These are phyloP conservation scores for Eleutherodactylus coqui DNA, from an alignment of 2,797 vertebrate genomes.

Conservation along the genomic window DNA sequence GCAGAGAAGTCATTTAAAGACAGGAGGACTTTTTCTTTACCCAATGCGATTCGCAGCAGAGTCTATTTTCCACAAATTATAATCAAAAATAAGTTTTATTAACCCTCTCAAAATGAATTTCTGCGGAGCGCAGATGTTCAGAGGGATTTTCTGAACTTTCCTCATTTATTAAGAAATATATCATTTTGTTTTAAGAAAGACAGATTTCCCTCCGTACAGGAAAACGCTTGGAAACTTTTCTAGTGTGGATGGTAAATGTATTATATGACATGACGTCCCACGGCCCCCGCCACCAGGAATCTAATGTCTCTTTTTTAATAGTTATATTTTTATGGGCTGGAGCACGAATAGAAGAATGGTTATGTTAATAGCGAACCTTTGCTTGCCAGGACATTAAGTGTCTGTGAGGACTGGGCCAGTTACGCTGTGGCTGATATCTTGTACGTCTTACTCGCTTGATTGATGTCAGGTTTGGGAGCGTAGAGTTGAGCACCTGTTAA, in stretches of 20 bases:
- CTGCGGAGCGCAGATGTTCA: conserved; percentile 71
- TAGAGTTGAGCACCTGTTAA: conserved; percentile 39
- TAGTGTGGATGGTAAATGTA: conserved; percentile 43
- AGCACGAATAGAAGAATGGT: conserved; percentile 53
- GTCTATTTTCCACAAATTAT: conserved; percentile 65
- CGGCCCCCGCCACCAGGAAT: background rate
- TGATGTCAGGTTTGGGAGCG: conserved; percentile 32
- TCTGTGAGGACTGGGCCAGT: conserved; percentile 50
- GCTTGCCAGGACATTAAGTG: conserved; percentile 56
- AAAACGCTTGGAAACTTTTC: conserved; percentile 42
- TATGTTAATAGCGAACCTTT: conserved; percentile 14
- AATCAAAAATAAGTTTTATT: conserved; percentile 11
- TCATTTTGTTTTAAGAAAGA: conserved; percentile 26
- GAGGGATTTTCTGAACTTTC: conserved; percentile 67
- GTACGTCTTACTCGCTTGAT: conserved; percentile 7
- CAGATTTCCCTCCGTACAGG: conserved; percentile 17
- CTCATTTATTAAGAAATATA: conserved; percentile 54
- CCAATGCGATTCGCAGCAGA: conserved; percentile 66
- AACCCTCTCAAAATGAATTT: conserved; percentile 31
- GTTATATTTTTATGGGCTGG: conserved; percentile 29
- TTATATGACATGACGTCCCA: conserved; percentile 29
- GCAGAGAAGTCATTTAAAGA: conserved; percentile 68
- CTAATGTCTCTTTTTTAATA: conserved; percentile 34
- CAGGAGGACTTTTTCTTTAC: conserved; percentile 51
- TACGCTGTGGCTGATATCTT: conserved; percentile 31